phyloP scores from a whole-genome alignment of 2,888 invertebrate species.

The Lymantria dispar region DNA sequence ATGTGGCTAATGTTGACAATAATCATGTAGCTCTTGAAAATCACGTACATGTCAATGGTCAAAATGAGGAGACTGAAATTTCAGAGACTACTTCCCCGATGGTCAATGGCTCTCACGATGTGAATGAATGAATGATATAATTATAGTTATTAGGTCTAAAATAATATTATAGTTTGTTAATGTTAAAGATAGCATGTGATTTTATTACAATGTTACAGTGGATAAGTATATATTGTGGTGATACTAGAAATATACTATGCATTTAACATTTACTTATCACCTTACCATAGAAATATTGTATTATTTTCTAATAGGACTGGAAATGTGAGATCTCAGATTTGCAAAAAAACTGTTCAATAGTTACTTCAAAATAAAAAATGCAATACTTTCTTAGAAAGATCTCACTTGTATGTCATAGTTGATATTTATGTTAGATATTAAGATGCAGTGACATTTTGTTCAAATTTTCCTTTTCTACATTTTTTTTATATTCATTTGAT shows the following conservation, averaged over 20 bases:
- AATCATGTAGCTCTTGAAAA: conserved; percentile 35
- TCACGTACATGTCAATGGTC: conserved; percentile 41
- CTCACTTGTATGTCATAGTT: conserved; percentile 70
- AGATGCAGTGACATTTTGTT: conserved; percentile 3
- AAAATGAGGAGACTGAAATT: conserved; percentile 47
- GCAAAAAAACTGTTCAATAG: conserved; percentile 20
- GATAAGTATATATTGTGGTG: conserved; percentile 17
- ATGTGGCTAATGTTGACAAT: conserved; percentile 30
- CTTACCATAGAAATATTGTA: conserved; percentile 17
- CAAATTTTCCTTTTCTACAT: neutral
- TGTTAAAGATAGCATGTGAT: conserved; percentile 5
- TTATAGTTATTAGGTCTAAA: neutral
- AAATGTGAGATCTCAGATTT: conserved; percentile 54
- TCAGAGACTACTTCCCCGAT: conserved; percentile 42
- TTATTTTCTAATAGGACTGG: conserved; percentile 38
- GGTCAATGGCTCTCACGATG: conserved; percentile 69
- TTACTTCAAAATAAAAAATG: conserved; percentile 35
- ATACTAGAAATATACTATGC: conserved; percentile 26
- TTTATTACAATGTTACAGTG: conserved; percentile 16
- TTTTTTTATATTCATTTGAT: neutral
- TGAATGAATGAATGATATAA: conserved; percentile 29
- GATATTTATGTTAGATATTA: conserved; percentile 39
- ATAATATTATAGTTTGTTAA: neutral
- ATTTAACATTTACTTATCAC: conserved; percentile 40
- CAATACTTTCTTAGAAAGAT: conserved; percentile 50